These are phyloP conservation scores for Drosophila prostipennis DNA, from an alignment of 2,888 invertebrate species.

Conservation along the genomic window DNA sequence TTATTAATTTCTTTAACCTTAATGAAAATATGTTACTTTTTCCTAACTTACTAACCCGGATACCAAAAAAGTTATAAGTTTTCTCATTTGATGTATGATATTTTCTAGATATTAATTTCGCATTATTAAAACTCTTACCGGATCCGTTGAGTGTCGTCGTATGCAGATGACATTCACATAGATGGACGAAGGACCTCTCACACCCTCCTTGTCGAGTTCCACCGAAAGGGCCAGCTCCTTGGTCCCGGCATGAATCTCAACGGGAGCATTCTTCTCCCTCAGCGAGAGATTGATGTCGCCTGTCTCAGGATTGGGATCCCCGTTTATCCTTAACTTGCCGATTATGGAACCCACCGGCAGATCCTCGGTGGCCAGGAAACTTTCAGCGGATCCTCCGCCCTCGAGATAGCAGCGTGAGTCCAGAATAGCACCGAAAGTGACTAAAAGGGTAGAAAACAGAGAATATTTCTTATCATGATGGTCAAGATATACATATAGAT, in stretches of 20 bases:
- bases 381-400: slow-evolving; percentile 95
- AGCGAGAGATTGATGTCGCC: slow-evolving; percentile 92
- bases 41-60: no score
- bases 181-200: slow-evolving; percentile 92
- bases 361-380: slow-evolving; percentile 95
- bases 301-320: slow-evolving; percentile 88
- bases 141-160: slow-evolving; percentile 90
- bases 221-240: slow-evolving; percentile 92
- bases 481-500: not conserved
- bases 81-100: no score
- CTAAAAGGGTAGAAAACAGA: slow-evolving; percentile 84
- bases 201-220: slow-evolving; percentile 93
- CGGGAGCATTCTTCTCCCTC: slow-evolving; percentile 92
- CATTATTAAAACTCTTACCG: slow-evolving; percentile 87
- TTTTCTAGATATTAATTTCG: no score
- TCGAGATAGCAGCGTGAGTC: slow-evolving; percentile 95
- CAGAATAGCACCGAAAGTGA: slow-evolving; percentile 85
- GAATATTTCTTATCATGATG: not conserved
- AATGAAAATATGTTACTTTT: not conserved
- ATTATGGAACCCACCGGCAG: slow-evolving; percentile 91
- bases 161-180: slow-evolving; percentile 95
- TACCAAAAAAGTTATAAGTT: no score
- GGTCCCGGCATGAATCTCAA: slow-evolving; percentile 90
- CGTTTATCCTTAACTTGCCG: slow-evolving; percentile 91
- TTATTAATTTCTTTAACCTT: not conserved